Evolutionary conservation across 2,888 invertebrate species (phyloP).

Genomic region (Poecilobothrus nobilitatus): DNA sequence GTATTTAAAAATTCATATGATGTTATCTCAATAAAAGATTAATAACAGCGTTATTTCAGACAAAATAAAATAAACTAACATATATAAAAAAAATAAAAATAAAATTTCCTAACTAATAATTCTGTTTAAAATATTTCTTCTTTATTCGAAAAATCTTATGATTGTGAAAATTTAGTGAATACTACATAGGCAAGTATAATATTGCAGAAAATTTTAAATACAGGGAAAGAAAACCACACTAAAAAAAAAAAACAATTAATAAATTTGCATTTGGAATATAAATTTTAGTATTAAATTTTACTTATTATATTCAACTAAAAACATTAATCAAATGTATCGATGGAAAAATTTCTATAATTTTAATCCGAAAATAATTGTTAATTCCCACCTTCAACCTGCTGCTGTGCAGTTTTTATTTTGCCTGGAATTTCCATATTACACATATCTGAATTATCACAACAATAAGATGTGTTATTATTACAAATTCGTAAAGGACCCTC

Average conservation of each 20-base stretch:
- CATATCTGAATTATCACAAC: neutral
- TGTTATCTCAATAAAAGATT: too few relatives aligned
- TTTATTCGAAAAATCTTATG: too few relatives aligned
- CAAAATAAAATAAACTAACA: too few relatives aligned
- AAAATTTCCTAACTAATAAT: too few relatives aligned
- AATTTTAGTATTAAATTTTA: neutral
- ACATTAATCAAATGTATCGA: neutral
- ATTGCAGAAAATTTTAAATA: neutral
- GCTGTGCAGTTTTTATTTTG: neutral
- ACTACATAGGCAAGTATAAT: neutral
- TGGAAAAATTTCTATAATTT: neutral
- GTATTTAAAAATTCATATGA: too few relatives aligned
- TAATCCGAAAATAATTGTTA: neutral
- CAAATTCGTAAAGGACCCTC: conserved; percentile 28
- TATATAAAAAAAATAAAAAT: too few relatives aligned
- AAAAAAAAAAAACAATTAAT: neutral
- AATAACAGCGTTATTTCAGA: too few relatives aligned
- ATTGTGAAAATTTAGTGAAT: too few relatives aligned
- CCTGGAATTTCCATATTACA: neutral
- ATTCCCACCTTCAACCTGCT: neutral
- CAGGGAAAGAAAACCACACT: neutral
- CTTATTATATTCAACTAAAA: too few relatives aligned
- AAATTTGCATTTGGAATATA: neutral
- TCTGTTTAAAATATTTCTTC: too few relatives aligned
- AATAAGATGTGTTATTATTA: neutral